Conservation (phyloP, 2,113 vertebrate species). For the Paradisaea rubra region DNA sequence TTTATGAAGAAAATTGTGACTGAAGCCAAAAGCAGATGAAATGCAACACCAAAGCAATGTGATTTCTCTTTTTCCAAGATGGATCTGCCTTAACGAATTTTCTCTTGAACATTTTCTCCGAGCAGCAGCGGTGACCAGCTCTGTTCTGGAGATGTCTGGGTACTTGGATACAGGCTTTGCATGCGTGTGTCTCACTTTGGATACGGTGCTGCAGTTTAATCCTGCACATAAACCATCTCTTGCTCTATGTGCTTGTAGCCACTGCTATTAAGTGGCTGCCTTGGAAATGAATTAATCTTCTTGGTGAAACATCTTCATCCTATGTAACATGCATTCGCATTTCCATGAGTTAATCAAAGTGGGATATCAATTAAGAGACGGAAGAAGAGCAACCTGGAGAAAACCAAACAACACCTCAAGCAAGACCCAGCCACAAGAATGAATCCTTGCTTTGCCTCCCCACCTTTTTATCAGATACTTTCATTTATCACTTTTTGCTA, state of each 20-base stretch:
- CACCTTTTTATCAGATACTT: not conserved
- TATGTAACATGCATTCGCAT: not conserved
- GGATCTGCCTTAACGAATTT: not conserved
- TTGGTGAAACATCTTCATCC: not conserved
- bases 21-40: not conserved
- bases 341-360: not conserved
- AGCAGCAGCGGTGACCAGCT: not conserved
- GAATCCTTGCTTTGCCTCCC: not conserved
- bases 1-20: not conserved
- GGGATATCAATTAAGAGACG: not conserved
- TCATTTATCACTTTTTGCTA: not conserved
- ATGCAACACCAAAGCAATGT: not conserved
- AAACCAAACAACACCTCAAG: not conserved
- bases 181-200: not conserved
- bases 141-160: not conserved
- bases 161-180: not conserved
- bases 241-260: not conserved
- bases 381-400: not conserved
- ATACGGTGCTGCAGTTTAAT: rapidly evolving
- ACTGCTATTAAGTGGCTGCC: not conserved
- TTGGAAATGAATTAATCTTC: not conserved
- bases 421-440: not conserved
- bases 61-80: not conserved
- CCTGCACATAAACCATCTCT: not conserved
- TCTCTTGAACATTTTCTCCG: not conserved